Conservation (phyloP, 2,888 invertebrate genomes). For the Phymatocera aterrima region DNA sequence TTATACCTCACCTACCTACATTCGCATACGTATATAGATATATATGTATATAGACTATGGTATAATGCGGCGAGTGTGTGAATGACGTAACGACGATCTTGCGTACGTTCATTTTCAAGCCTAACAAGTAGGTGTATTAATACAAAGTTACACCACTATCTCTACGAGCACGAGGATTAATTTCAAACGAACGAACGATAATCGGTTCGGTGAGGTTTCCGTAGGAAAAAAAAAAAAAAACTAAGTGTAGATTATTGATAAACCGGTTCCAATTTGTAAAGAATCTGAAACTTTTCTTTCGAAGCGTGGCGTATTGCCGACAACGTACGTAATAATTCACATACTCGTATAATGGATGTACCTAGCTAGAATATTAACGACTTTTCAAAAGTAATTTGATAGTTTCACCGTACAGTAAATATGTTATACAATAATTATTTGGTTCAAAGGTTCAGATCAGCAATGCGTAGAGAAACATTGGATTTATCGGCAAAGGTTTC, state of each 20-base stretch:
- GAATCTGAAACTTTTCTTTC: too few relatives aligned
- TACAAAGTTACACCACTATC: background rate
- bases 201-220: background rate
- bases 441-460: too few relatives aligned
- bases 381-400: too few relatives aligned
- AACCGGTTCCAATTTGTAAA: background rate
- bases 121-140: background rate
- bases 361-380: too few relatives aligned
- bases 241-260: background rate
- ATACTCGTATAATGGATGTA: too few relatives aligned
- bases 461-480: too few relatives aligned
- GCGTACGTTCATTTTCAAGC: too few relatives aligned
- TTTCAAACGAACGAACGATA: background rate
- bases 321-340: too few relatives aligned
- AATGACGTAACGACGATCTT: slow-evolving; percentile 24
- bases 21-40: background rate
- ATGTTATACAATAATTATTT: too few relatives aligned
- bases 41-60: background rate
- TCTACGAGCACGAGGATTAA: background rate
- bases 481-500: too few relatives aligned
- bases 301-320: too few relatives aligned
- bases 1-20: background rate
- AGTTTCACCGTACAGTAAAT: too few relatives aligned
- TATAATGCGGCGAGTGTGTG: background rate
- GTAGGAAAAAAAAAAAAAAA: background rate